phyloP scores from a whole-genome alignment of 2,113 vertebrate genomes.

The Pogonocichla stellata region DNA sequence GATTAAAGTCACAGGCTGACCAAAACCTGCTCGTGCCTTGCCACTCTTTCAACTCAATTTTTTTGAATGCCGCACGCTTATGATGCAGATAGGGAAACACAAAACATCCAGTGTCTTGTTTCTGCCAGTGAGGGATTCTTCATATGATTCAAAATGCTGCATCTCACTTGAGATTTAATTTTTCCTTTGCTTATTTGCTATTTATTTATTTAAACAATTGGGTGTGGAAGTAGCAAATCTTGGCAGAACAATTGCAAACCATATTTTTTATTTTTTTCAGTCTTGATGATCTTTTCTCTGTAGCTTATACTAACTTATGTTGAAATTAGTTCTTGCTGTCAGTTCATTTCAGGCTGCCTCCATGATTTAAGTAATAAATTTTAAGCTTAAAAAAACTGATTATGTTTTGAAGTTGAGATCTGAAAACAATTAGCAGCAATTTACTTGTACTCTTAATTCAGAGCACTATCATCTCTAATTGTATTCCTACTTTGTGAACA shows the following conservation, averaged over 20 bases:
- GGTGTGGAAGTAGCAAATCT: background rate
- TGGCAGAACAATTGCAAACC: background rate
- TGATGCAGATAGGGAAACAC: background rate
- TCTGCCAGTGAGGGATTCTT: background rate
- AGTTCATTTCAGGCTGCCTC: background rate
- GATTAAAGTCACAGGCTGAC: background rate
- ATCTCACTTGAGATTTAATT: background rate
- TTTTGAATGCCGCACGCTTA: background rate
- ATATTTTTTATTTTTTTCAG: background rate
- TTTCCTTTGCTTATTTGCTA: background rate
- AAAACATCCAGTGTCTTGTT: background rate
- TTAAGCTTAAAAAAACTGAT: background rate
- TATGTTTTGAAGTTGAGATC: background rate
- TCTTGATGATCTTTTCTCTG: background rate
- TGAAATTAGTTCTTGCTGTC: background rate
- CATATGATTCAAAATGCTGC: background rate
- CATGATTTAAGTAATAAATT: background rate
- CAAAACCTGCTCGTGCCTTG: background rate
- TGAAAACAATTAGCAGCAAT: background rate
- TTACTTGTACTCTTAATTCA: background rate
- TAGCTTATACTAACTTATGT: background rate
- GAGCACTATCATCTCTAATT: background rate
- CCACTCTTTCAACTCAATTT: rapidly evolving
- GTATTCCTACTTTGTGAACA: background rate
- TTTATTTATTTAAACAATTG: background rate